phyloP scores from a whole-genome alignment of 2,888 invertebrate genomes.

The Charanyca ferruginea region DNA sequence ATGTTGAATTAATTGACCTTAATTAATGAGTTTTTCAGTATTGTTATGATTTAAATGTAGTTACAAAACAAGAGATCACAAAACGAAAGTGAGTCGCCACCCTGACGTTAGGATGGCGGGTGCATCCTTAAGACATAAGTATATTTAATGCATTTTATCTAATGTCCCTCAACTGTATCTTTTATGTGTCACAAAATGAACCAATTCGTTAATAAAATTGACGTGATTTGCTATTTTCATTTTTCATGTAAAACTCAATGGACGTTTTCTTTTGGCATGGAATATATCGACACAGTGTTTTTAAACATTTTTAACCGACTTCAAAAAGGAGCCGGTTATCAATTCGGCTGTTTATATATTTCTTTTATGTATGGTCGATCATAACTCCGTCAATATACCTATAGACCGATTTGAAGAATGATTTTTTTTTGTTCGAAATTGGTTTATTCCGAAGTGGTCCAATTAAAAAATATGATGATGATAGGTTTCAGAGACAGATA shows the following conservation, averaged over 20 bases:
- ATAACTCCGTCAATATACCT: too few relatives aligned
- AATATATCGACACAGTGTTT: neutral
- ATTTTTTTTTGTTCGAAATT: too few relatives aligned
- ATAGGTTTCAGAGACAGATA: too few relatives aligned
- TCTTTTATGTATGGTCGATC: too few relatives aligned
- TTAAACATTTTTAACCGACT: neutral
- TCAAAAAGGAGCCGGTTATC: too few relatives aligned
- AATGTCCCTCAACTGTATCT: slow-evolving; percentile 34
- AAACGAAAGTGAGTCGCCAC: slow-evolving; percentile 32
- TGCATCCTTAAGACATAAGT: slow-evolving; percentile 56
- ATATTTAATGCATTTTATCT: slow-evolving; percentile 45
- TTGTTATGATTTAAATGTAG: slow-evolving; percentile 37
- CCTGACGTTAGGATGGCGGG: slow-evolving; percentile 47
- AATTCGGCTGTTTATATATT: too few relatives aligned
- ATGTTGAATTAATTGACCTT: slow-evolving; percentile 24
- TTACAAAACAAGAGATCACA: slow-evolving; percentile 27
- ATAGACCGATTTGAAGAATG: too few relatives aligned
- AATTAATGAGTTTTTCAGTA: slow-evolving; percentile 26
- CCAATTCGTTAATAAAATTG: slow-evolving; percentile 51
- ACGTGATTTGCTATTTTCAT: slow-evolving; percentile 51
- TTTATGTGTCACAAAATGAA: slow-evolving; percentile 42
- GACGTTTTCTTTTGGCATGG: slow-evolving; percentile 1
- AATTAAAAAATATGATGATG: too few relatives aligned
- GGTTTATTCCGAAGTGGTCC: too few relatives aligned
- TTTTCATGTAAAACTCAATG: slow-evolving; percentile 25